These are phyloP conservation scores for Fragum fragum DNA, from an alignment of 2,888 invertebrate genomes.

Conservation along the genomic window DNA sequence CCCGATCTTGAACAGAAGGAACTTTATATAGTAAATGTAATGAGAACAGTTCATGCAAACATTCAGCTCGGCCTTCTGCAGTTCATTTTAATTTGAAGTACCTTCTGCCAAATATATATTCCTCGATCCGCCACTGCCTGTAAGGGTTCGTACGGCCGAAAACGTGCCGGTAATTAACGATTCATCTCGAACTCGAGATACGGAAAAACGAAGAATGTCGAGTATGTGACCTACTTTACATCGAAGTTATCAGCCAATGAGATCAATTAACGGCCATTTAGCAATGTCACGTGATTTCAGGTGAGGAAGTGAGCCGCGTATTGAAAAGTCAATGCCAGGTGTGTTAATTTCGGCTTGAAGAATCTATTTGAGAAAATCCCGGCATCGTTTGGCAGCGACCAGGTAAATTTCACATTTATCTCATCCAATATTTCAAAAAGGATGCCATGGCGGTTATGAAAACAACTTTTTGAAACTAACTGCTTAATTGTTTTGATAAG, in stretches of 20 bases:
- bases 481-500: constrained; percentile 2
- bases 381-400: neutral
- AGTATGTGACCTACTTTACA: constrained; percentile 24
- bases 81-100: too few relatives aligned
- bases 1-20: too few relatives aligned
- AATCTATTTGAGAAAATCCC: neutral
- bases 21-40: too few relatives aligned
- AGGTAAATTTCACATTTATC: neutral
- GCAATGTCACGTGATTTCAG: constrained; percentile 69
- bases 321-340: constrained; percentile 38
- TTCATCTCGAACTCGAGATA: neutral
- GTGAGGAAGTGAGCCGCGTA: constrained; percentile 63
- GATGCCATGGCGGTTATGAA: neutral
- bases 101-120: too few relatives aligned
- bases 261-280: constrained; percentile 39
- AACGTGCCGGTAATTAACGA: neutral
- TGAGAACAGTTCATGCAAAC: too few relatives aligned
- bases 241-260: constrained; percentile 51
- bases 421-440: neutral
- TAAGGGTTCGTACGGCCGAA: too few relatives aligned
- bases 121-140: too few relatives aligned
- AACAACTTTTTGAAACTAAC: neutral
- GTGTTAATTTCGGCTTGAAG: constrained; percentile 26
- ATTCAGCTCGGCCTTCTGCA: too few relatives aligned
- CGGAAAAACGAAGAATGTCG: constrained; percentile 20